phyloP scores from a whole-genome alignment of 2,113 vertebrate species.

The Misgurnus anguillicaudatus region DNA sequence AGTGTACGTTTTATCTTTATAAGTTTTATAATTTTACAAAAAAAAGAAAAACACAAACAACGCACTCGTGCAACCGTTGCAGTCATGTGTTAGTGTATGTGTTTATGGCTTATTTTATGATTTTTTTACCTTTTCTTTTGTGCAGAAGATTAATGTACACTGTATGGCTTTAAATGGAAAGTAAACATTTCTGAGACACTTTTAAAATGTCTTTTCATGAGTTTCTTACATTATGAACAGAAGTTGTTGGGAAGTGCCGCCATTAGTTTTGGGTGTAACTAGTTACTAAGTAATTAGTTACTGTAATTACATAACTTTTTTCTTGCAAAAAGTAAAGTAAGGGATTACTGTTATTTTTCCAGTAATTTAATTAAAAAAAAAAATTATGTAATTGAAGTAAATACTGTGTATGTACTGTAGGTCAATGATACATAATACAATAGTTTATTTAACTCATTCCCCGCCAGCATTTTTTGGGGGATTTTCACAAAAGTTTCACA shows the following conservation, averaged over 20 bases:
- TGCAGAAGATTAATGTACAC: conserved; percentile 17
- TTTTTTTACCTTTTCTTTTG: conserved; percentile 25
- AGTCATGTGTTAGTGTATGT: conserved; percentile 11
- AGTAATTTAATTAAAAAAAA: too few species aligned
- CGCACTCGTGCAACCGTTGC: neutral
- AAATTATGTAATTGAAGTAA: too few species aligned
- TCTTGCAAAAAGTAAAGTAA: too few species aligned
- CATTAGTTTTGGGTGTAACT: neutral
- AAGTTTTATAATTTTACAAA: conserved; percentile 50
- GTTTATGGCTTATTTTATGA: conserved; percentile 8
- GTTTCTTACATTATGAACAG: neutral
- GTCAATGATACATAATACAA: too few species aligned
- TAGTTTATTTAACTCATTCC: too few species aligned
- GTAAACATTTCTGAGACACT: conserved; percentile 42
- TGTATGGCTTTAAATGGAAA: conserved; percentile 24
- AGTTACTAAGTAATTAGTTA: too few species aligned
- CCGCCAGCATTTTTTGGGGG: too few species aligned
- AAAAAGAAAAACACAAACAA: conserved; percentile 16
- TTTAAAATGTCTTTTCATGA: neutral
- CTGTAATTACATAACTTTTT: too few species aligned
- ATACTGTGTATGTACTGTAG: too few species aligned
- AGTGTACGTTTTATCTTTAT: conserved; percentile 56
- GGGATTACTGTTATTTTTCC: too few species aligned
- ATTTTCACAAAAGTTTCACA: too few species aligned
- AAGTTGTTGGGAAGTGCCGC: neutral